These are phyloP conservation scores for Chloropsis hardwickii DNA, from an alignment of 2,113 vertebrate genomes.

Conservation along the genomic window DNA sequence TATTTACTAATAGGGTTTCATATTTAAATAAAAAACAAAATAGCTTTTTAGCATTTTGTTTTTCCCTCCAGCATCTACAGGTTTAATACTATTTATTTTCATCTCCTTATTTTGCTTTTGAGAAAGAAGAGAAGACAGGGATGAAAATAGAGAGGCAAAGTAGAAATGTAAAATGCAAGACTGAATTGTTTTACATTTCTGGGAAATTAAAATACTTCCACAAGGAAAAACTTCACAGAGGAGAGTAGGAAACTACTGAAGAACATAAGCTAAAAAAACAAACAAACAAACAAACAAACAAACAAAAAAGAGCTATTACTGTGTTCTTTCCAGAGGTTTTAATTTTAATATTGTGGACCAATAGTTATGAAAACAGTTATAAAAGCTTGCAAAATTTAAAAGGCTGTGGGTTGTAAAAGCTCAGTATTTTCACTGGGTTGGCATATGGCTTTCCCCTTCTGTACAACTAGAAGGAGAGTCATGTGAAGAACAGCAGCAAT, in stretches of 20 bases:
- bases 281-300: too few relatives aligned
- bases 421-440: neutral
- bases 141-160: neutral
- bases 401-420: neutral
- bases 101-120: neutral
- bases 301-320: neutral
- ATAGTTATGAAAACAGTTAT: neutral
- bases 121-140: neutral
- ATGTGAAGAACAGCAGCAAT: neutral
- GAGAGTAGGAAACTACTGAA: neutral
- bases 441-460: neutral
- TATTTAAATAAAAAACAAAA: neutral
- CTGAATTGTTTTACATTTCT: neutral
- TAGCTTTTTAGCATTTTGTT: neutral
- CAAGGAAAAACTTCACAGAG: neutral
- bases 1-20: constrained; percentile 3
- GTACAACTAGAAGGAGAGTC: neutral
- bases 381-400: neutral
- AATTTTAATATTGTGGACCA: neutral
- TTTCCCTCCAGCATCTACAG: neutral
- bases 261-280: neutral
- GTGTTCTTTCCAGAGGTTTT: neutral
- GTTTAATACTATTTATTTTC: neutral
- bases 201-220: neutral
- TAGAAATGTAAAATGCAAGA: neutral